Evolutionary conservation across 2,888 invertebrate genomes (phyloP).

Genomic region (Stenolophus ochropezus): DNA sequence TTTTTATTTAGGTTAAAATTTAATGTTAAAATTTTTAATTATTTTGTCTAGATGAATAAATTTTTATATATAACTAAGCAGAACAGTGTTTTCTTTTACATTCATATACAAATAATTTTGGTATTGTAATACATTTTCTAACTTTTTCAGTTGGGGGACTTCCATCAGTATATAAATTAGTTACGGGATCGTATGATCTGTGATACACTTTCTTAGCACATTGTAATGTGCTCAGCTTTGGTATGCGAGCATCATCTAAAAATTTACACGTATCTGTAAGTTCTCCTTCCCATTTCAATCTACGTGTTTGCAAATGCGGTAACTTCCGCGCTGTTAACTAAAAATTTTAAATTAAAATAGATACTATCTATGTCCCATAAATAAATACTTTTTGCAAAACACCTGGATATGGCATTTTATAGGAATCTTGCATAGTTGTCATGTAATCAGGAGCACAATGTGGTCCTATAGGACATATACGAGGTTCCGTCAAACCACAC

Average conservation of each 20-base stretch:
- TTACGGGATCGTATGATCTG: slow-evolving; percentile 66
- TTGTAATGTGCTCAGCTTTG: slow-evolving; percentile 64
- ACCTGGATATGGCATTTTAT: slow-evolving; percentile 73
- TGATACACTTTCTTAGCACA: slow-evolving; percentile 55
- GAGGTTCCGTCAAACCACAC: neutral
- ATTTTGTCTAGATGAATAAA: slow-evolving; percentile 61
- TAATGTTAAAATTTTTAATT: slow-evolving; percentile 58
- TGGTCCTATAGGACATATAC: neutral
- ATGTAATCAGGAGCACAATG: slow-evolving; percentile 73
- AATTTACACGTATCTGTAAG: slow-evolving; percentile 64
- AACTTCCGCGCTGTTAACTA: slow-evolving; percentile 67
- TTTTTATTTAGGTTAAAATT: slow-evolving; percentile 54
- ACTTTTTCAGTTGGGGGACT: slow-evolving; percentile 61
- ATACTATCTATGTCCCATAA: neutral
- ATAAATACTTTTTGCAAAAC: slow-evolving; percentile 73
- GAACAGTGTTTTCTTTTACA: slow-evolving; percentile 1
- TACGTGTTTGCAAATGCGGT: slow-evolving; percentile 66
- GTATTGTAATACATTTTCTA: slow-evolving; percentile 59
- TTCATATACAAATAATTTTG: slow-evolving; percentile 31
- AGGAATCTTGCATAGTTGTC: slow-evolving; percentile 75
- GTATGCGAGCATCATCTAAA: slow-evolving; percentile 66
- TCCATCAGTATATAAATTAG: slow-evolving; percentile 66
- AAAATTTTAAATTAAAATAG: slow-evolving; percentile 59
- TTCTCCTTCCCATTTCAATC: slow-evolving; percentile 63
- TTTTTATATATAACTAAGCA: slow-evolving; percentile 59